phyloP scores from a whole-genome alignment of 1,140 invertebrate genomes.

The Drosophila sp. region DNA sequence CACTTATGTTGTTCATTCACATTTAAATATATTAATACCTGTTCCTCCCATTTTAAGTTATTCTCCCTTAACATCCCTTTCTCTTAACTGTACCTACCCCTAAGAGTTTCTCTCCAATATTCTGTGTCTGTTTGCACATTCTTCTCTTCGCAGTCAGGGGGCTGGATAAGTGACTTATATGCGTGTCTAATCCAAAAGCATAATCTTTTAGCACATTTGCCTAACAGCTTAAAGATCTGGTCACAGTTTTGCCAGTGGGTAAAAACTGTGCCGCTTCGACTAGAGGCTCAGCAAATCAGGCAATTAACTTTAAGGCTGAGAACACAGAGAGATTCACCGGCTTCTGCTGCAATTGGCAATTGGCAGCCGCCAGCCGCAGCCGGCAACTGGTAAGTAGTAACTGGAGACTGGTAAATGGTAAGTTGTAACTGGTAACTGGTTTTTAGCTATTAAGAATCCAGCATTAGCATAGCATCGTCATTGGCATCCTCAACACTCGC shows the following conservation, averaged over 20 bases:
- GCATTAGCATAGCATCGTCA: slow-evolving; percentile 55
- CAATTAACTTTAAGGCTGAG: slow-evolving; percentile 66
- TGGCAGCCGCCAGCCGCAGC: background rate
- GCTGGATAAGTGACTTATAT: slow-evolving; percentile 21
- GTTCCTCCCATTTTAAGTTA: too few relatives aligned
- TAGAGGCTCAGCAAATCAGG: slow-evolving; percentile 64
- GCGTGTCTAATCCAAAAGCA: slow-evolving; percentile 50
- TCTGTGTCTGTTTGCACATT: background rate
- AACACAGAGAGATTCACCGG: slow-evolving; percentile 34
- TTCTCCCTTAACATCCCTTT: background rate
- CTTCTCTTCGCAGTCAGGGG: background rate
- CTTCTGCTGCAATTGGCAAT: background rate
- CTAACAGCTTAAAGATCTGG: slow-evolving; percentile 59
- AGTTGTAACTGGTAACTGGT: slow-evolving; percentile 48
- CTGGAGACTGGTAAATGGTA: slow-evolving; percentile 22
- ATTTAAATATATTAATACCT: background rate
- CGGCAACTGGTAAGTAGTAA: slow-evolving; percentile 34
- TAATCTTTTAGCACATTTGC: slow-evolving; percentile 73
- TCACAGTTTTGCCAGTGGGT: slow-evolving; percentile 15
- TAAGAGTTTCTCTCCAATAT: background rate
- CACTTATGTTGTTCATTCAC: background rate
- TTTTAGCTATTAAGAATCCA: slow-evolving; percentile 71
- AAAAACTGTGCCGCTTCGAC: slow-evolving; percentile 46
- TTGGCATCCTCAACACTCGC: slow-evolving; percentile 40
- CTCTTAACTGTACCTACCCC: background rate